Evolutionary conservation across 2,888 invertebrate species (phyloP).

Genomic region (Scelioninae gen. 1): DNA sequence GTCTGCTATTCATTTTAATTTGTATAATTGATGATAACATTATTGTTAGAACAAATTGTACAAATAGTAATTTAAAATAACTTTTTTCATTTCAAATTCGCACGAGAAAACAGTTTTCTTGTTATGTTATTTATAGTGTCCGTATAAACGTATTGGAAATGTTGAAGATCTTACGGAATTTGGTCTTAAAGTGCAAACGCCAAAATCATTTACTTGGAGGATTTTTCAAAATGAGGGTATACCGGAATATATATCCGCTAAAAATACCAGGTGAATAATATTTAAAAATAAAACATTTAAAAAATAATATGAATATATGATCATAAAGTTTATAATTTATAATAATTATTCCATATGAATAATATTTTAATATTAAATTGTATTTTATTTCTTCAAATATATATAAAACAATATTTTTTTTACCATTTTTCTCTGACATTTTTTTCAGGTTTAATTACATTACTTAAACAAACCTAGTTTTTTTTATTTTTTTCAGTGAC

Average conservation of each 20-base stretch:
- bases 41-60: no score
- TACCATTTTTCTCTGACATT: no score
- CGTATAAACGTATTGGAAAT: constrained; percentile 86
- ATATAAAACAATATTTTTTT: no score
- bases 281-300: neutral
- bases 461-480: constrained; percentile 9
- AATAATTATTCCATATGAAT: no score
- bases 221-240: constrained; percentile 85
- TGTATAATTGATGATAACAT: no score
- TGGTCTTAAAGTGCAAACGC: constrained; percentile 85
- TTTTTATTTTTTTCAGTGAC: constrained; percentile 17
- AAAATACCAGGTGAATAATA: constrained; percentile 76
- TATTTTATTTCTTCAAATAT: no score
- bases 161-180: constrained; percentile 79
- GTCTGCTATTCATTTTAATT: no score
- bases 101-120: no score
- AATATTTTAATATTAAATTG: no score
- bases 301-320: no score
- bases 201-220: constrained; percentile 86
- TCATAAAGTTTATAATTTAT: no score
- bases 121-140: constrained; percentile 86
- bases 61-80: neutral
- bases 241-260: constrained; percentile 84
- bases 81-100: neutral
- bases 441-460: no score